Base-by-base conservation (phyloP, 2,888 invertebrate genomes). In the Alentia gelatinosa region DNA sequence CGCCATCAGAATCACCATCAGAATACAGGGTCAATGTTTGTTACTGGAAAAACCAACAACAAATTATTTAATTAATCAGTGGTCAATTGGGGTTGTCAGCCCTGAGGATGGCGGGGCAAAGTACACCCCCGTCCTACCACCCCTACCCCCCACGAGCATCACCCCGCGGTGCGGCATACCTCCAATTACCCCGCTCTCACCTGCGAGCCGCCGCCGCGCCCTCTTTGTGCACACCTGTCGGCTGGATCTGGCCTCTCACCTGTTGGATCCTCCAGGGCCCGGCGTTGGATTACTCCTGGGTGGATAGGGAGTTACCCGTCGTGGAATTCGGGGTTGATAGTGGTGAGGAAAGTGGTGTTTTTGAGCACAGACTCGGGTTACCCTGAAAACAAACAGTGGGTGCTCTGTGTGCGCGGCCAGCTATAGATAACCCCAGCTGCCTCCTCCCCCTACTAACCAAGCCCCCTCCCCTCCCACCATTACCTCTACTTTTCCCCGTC, bases 51-150 rank as follows among this genome's bases (percentile, higher is more conserved):
- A 86, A 86, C 86, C 86, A 86, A 86, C 86, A 86, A 86, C 47
- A 86, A 47, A 47, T 86, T 86, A 86, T 86, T 86, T 86, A 86
- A 86, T 86, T 86, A 86, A 86, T 86, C 86, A 86, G 86, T 47
- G 86, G 86, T 42, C 86, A 86, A 86, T 42, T 86, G 86, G 47
- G 50, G 86, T 50, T 86, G 86, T 86, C 86, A 86, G 47, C 86
- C 86, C 86, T 39, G 86, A 42, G 86, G 86, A 86, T 5, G 50
- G 47, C 84, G 15, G 84, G 40, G 35, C 23, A 9, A 39, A 33
- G 9, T 39, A 19, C 37, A 35, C 79, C 37, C 35, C 79, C n/a
- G 19, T 79, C 79, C n/a, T 5, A 1, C 12, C 23, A 39, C 37
- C 39, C 39, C 35, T 39, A 35, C 26, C 35, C 35, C 79, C 79